Evolutionary conservation across 2,797 vertebrate genomes (phyloP).

Genomic region (Siniperca undulata): DNA sequence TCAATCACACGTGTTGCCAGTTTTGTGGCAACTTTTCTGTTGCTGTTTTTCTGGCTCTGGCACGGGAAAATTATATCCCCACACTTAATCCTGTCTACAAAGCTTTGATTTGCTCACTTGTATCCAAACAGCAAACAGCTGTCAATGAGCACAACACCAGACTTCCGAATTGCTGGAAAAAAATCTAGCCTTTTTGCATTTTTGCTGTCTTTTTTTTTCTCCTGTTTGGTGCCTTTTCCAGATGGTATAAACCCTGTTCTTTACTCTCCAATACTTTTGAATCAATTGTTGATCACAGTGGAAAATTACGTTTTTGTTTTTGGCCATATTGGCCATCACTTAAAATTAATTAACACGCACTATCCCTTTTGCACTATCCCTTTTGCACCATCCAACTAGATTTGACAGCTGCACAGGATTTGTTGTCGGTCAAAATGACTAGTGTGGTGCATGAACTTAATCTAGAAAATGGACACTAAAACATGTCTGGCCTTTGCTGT

Average conservation of each 20-base stretch:
- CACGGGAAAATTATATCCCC: not conserved
- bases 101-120: not conserved
- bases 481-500: conserved; percentile 3
- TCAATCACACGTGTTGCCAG: not conserved
- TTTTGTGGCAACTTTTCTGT: not conserved
- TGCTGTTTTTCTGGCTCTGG: not conserved
- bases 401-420: not conserved
- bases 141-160: not conserved
- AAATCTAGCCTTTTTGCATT: not conserved
- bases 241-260: not conserved
- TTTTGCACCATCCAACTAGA: not conserved
- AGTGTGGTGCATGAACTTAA: not conserved
- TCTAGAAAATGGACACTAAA: too few species aligned
- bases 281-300: not conserved
- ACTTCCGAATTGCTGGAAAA: too few species aligned
- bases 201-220: too few species aligned
- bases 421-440: not conserved
- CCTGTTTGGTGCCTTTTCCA: not conserved
- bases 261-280: not conserved
- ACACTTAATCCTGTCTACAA: not conserved
- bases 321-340: not conserved
- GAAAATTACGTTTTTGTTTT: not conserved
- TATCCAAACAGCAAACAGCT: not conserved
- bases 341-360: not conserved
- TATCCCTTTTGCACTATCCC: not conserved